phyloP scores from a whole-genome alignment of 1,140 invertebrate genomes.

The Panulirus ornatus region DNA sequence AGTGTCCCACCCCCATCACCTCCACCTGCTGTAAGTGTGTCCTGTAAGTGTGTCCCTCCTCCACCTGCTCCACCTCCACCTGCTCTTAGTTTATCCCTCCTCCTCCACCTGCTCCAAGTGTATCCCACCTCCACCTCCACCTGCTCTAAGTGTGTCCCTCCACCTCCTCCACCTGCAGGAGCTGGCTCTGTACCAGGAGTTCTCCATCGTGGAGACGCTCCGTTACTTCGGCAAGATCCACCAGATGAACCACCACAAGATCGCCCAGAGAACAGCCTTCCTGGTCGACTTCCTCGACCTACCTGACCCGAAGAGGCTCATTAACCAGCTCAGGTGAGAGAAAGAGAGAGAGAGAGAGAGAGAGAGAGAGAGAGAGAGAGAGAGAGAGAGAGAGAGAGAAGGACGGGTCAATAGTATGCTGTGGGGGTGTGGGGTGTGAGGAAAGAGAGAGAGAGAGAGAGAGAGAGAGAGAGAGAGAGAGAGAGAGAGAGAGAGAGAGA shows the following conservation, averaged over 20 bases:
- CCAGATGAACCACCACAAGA: conserved; percentile 90
- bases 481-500: conserved; percentile 3
- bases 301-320: conserved; percentile 89
- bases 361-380: too few species aligned
- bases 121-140: not conserved
- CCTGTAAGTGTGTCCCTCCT: too few species aligned
- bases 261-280: conserved; percentile 90
- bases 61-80: not conserved
- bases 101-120: too few species aligned
- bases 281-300: conserved; percentile 93
- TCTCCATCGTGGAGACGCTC: conserved; percentile 96
- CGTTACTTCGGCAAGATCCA: conserved; percentile 98
- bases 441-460: too few species aligned
- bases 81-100: too few species aligned
- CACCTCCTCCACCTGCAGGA: conserved; percentile 80
- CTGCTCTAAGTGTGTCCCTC: not conserved
- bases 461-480: too few species aligned
- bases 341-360: too few species aligned
- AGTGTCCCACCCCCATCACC: not conserved
- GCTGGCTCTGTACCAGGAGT: conserved; percentile 95
- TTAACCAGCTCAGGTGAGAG: conserved; percentile 85
- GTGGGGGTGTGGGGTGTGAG: not conserved
- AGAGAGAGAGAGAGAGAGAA: not conserved
- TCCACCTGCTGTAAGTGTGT: not conserved
- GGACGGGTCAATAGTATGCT: not conserved